Conservation (phyloP, 2,888 invertebrate species). For the Bhutanitis thaidina region DNA sequence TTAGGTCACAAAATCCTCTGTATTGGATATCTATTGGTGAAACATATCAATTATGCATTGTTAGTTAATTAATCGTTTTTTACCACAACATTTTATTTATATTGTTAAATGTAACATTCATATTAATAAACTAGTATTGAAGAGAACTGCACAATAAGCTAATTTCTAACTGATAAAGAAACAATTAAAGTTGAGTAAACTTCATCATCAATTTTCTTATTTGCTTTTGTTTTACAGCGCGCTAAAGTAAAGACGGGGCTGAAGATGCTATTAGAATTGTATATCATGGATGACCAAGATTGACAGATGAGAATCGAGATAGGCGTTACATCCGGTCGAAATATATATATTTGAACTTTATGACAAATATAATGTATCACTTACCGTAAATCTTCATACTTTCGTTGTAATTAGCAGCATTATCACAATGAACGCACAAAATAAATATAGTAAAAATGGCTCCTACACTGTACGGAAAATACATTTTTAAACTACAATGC, state of each 20-base stretch:
- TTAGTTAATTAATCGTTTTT: too few species aligned
- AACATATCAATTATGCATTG: too few species aligned
- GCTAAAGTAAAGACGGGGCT: neutral
- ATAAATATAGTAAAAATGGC: constrained; percentile 80
- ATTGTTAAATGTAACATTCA: too few species aligned
- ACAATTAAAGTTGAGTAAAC: too few species aligned
- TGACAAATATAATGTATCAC: constrained; percentile 30
- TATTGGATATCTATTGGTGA: too few species aligned
- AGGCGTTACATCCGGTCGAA: constrained; percentile 22
- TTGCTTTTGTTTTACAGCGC: neutral
- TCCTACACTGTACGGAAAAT: constrained; percentile 71
- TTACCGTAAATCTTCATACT: constrained; percentile 71
- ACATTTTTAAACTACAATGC: constrained; percentile 63
- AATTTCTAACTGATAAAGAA: too few species aligned
- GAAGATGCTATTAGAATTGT: neutral
- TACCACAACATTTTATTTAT: too few species aligned
- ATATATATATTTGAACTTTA: neutral
- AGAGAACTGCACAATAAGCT: too few species aligned
- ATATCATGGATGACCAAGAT: constrained; percentile 19
- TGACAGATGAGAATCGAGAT: constrained; percentile 22
- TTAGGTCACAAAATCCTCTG: too few species aligned
- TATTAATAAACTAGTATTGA: too few species aligned
- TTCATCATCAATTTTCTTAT: neutral
- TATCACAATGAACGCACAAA: constrained; percentile 79
- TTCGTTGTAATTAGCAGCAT: constrained; percentile 74